Evolutionary conservation across 2,113 vertebrate genomes (phyloP).

Genomic region (Saguinus midas): DNA sequence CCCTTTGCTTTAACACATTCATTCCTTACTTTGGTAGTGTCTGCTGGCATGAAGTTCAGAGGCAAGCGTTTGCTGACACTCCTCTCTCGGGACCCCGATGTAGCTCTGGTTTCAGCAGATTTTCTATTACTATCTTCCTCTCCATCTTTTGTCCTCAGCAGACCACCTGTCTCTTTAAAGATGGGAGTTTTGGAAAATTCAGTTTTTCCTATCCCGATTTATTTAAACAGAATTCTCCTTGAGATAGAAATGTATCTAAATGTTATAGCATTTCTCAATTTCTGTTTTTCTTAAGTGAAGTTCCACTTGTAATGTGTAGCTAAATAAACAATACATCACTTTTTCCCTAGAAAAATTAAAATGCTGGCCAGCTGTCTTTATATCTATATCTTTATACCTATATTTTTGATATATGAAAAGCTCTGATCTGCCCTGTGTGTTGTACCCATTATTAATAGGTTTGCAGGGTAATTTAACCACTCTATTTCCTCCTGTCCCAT

Average conservation of each 20-base stretch:
- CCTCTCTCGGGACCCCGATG: not conserved
- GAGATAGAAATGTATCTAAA: not conserved
- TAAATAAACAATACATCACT: not conserved
- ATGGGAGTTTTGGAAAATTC: not conserved
- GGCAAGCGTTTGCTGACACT: not conserved
- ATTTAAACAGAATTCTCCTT: not conserved
- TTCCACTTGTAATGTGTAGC: not conserved
- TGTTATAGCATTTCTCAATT: not conserved
- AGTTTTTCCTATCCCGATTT: not conserved
- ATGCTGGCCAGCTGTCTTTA: not conserved
- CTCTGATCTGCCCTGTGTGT: not conserved
- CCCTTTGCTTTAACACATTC: not conserved
- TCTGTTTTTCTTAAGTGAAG: not conserved
- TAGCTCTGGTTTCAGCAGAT: not conserved
- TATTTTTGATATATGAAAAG: not conserved
- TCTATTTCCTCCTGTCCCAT: not conserved
- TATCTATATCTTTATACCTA: too few relatives aligned
- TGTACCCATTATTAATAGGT: not conserved
- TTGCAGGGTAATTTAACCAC: not conserved
- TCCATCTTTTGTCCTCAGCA: not conserved
- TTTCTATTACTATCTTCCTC: not conserved
- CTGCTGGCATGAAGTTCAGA: not conserved
- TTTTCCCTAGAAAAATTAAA: not conserved
- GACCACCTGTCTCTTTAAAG: not conserved
- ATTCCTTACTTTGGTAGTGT: not conserved